phyloP scores from a whole-genome alignment of 2,888 invertebrate genomes.

The Hydrotaea cyrtoneurina region DNA sequence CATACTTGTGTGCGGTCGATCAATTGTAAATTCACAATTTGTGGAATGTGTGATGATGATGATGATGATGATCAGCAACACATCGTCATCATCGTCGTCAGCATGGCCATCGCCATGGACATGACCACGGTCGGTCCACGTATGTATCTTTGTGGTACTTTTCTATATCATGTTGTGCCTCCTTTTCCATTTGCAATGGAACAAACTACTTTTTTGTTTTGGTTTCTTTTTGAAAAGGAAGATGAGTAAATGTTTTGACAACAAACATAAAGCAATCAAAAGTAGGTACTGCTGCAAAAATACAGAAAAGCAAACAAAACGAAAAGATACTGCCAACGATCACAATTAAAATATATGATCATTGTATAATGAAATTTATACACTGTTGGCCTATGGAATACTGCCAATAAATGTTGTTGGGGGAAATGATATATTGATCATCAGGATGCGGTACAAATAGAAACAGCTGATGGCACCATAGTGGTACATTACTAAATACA shows the following conservation, averaged over 20 bases:
- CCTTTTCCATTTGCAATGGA: neutral
- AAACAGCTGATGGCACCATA: neutral
- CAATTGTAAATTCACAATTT: slow-evolving; percentile 34
- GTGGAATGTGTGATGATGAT: slow-evolving; percentile 44
- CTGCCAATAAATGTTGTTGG: slow-evolving; percentile 6
- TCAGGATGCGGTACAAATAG: neutral
- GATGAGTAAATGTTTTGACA: slow-evolving; percentile 64
- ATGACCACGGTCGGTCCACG: neutral
- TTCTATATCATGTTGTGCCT: slow-evolving; percentile 12
- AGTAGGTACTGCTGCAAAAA: slow-evolving; percentile 26
- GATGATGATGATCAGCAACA: neutral
- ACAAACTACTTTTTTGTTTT: too few species aligned
- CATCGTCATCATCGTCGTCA: slow-evolving; percentile 30
- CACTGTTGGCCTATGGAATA: neutral
- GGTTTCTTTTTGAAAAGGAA: slow-evolving; percentile 47
- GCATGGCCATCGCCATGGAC: slow-evolving; percentile 40
- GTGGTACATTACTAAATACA: too few species aligned
- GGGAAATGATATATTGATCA: neutral
- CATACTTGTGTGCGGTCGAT: slow-evolving; percentile 40
- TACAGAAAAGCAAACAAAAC: neutral
- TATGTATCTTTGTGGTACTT: slow-evolving; percentile 16
- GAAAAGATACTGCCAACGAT: slow-evolving; percentile 34
- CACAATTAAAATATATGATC: slow-evolving; percentile 19
- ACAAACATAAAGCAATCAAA: slow-evolving; percentile 61
- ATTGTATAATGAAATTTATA: slow-evolving; percentile 8